Conservation (phyloP, 2,888 invertebrate genomes). For the Drosophila parthenogenetica region DNA sequence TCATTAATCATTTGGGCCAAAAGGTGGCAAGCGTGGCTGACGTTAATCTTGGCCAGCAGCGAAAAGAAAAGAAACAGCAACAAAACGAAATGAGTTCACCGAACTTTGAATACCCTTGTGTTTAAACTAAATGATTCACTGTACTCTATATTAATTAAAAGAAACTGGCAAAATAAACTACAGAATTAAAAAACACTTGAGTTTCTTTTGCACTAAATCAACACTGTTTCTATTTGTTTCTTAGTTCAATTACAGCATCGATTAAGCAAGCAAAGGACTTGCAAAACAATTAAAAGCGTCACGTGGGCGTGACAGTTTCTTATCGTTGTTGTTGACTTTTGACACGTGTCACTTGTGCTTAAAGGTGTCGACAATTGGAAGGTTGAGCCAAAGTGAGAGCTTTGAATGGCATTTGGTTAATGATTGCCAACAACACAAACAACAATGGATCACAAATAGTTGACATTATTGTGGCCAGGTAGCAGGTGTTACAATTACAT, state of each 20-base stretch:
- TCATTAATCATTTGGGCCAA: slow-evolving; percentile 79
- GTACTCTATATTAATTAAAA: neutral
- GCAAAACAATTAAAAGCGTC: slow-evolving; percentile 65
- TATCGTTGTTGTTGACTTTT: slow-evolving; percentile 46
- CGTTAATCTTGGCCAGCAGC: slow-evolving; percentile 54
- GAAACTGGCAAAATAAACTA: neutral
- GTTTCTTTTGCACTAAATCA: neutral
- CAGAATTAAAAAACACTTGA: neutral
- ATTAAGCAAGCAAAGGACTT: neutral
- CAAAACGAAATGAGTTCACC: neutral
- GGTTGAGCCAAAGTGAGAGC: slow-evolving; percentile 26
- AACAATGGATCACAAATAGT: slow-evolving; percentile 36
- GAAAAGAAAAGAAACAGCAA: slow-evolving; percentile 11
- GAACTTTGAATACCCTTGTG: slow-evolving; percentile 32
- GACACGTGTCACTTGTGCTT: slow-evolving; percentile 69
- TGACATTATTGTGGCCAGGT: slow-evolving; percentile 44
- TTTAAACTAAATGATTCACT: neutral
- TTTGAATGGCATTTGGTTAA: slow-evolving; percentile 42
- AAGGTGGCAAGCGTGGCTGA: slow-evolving; percentile 70
- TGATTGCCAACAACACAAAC: slow-evolving; percentile 36
- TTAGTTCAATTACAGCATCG: slow-evolving; percentile 13
- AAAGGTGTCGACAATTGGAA: slow-evolving; percentile 37
- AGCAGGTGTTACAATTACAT: slow-evolving; percentile 36
- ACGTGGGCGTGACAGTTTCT: slow-evolving; percentile 53
- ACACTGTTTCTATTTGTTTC: neutral